These are phyloP conservation scores for Leptopilina boulardi DNA, from an alignment of 1,140 invertebrate species.

Conservation along the genomic window DNA sequence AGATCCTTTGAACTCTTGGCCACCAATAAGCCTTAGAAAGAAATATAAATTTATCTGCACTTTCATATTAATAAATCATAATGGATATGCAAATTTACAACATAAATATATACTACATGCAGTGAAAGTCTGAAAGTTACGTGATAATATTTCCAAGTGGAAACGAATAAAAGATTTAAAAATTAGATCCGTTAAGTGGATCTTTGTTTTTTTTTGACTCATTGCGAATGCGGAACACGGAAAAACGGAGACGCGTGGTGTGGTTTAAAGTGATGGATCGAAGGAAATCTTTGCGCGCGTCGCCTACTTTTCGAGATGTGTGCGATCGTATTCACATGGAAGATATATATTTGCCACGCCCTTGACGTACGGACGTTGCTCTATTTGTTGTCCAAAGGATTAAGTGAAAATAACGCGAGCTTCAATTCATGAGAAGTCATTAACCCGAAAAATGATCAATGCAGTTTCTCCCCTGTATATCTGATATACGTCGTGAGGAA, in stretches of 20 bases:
- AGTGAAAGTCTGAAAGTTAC: no score
- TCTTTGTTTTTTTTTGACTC: neutral
- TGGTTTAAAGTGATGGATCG: neutral
- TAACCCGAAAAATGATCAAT: neutral
- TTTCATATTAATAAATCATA: no score
- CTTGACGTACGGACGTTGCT: conserved; percentile 10
- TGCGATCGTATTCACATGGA: neutral
- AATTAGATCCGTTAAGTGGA: conserved; percentile 21
- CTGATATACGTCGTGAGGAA: neutral
- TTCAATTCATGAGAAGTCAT: neutral
- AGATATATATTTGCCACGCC: conserved; percentile 48
- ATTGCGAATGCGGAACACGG: neutral
- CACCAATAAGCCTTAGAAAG: no score
- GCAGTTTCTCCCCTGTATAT: neutral
- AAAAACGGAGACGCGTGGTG: conserved; percentile 23
- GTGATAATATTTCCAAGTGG: neutral
- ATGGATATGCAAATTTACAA: no score
- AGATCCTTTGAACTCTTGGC: no score
- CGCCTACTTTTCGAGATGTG: conserved; percentile 8
- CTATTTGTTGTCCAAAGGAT: neutral
- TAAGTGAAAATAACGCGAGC: neutral
- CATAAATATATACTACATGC: no score
- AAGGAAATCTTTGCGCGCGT: conserved; percentile 33
- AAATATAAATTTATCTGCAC: no score
- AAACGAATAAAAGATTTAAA: neutral